Conservation (phyloP, 2,797 vertebrate genomes). For the Hozukius guyotensis region DNA sequence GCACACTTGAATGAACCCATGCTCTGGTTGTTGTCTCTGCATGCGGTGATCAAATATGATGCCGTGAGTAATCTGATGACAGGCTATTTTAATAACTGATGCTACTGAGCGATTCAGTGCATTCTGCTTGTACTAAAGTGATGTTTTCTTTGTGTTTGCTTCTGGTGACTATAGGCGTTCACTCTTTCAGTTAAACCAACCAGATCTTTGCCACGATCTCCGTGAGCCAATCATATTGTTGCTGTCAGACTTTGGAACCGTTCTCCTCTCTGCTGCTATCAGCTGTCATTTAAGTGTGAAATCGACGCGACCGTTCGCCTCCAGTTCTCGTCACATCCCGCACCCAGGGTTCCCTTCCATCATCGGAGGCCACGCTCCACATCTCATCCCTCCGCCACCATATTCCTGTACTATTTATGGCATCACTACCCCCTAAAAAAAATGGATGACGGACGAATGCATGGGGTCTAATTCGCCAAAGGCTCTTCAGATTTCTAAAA, state of each 20-base stretch:
- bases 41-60: not conserved
- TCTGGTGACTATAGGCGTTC: not conserved
- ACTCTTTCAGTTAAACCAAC: not conserved
- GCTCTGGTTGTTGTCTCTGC: not conserved
- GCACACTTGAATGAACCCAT: not conserved
- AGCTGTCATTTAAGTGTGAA: too few species aligned
- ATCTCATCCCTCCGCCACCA: not conserved
- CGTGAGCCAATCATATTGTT: not conserved
- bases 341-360: fast-evolving
- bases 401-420: not conserved
- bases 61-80: not conserved
- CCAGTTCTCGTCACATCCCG: not conserved
- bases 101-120: not conserved
- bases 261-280: too few species aligned
- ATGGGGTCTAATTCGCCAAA: not conserved
- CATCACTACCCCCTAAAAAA: not conserved
- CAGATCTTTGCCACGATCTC: not conserved
- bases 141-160: not conserved
- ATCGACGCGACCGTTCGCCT: not conserved
- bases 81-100: not conserved
- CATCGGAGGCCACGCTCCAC: not conserved
- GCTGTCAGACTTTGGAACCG: not conserved
- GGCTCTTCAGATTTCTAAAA: not conserved
- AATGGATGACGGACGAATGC: not conserved
- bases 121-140: not conserved